Conservation (phyloP, 1,140 invertebrate species). For the Pissodes strobi region DNA sequence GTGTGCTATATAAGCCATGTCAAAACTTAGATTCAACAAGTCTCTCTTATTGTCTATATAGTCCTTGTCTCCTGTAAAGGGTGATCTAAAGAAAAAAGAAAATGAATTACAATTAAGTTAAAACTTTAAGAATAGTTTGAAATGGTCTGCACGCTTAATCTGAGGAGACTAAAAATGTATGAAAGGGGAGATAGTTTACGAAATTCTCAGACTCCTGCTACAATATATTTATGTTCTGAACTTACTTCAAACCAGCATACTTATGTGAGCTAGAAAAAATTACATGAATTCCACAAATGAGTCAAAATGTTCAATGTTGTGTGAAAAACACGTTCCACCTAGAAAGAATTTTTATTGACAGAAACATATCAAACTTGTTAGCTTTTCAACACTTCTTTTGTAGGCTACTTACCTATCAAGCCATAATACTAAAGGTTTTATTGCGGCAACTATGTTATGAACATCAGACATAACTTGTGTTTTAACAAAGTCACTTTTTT, state of each 20-base stretch:
- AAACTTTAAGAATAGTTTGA: not conserved
- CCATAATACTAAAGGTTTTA: constrained; percentile 89
- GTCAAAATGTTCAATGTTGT: no score
- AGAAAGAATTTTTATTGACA: no score
- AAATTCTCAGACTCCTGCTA: no score
- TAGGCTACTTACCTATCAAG: constrained; percentile 78
- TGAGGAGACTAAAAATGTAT: no score
- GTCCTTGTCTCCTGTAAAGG: constrained; percentile 71
- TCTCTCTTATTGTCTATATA: constrained; percentile 70
- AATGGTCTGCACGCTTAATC: not conserved
- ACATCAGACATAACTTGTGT: constrained; percentile 83
- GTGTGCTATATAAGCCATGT: constrained; percentile 85
- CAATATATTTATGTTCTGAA: no score
- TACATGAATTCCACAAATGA: no score
- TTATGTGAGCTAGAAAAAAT: no score
- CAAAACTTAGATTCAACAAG: constrained; percentile 77
- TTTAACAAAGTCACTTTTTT: constrained; percentile 71
- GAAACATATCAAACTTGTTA: no score
- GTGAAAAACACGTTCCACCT: no score
- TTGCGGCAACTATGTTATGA: constrained; percentile 76
- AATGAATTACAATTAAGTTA: constrained; percentile 3
- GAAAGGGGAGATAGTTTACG: no score
- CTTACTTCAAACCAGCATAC: no score
- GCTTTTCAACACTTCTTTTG: no score
- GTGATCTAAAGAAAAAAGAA: constrained; percentile 60